Base-by-base conservation (phyloP, 1,140 invertebrate genomes). In the Drosophila pallidifrons region DNA sequence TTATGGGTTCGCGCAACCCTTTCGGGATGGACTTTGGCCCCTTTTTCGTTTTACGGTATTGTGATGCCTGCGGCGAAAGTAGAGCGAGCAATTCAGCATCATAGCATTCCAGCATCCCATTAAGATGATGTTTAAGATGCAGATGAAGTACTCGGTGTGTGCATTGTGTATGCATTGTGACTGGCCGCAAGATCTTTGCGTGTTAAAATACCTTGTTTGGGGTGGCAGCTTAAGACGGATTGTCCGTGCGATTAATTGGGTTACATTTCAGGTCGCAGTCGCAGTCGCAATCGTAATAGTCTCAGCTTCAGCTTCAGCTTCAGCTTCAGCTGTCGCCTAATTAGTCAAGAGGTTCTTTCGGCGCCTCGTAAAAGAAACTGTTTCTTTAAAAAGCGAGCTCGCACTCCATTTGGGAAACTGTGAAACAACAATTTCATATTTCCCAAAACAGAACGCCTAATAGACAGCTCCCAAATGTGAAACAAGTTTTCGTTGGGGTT, bases 1-100 rank as follows among this genome's bases (percentile, higher is more conserved):
- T 87, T 82, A 87, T 77, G 70, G 45, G 82, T 54, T 66, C 66
- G 15, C 66, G 15, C 68, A 75, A 69, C 81, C 77, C 81, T 69
- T 41, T 60, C 15, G 38, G 15, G 5, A 7, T 10, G 3, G 47
- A 46, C 16, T 55, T 57, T 35, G 65, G 47, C 49, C 43, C 45
- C 35, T 52, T 58, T 54, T 15, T 54, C 10, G 10, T 38, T 11
- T 38, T 38, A 15, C 4, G 13, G 51, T 3, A 8, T 10, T 28
- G 20, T 3, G 47, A 38, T 28, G 55, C 45, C 38, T 64, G 70
- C 57, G 60, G 77, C 52, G 77, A 67, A 82, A 79, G 65, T 83
- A 83, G 81, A 79, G 46, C 75, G 67, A 35, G 45, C 64, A 25
- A 20, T 20, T 43, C n/a, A 43, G 41, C n/a, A 43, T n/a, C 41